Percentiles rank a stretch among this genome's conserved stretches.
Evolutionary conservation across 2,797 vertebrate species (phyloP).

Genomic region (Taenioides sp.): DNA sequence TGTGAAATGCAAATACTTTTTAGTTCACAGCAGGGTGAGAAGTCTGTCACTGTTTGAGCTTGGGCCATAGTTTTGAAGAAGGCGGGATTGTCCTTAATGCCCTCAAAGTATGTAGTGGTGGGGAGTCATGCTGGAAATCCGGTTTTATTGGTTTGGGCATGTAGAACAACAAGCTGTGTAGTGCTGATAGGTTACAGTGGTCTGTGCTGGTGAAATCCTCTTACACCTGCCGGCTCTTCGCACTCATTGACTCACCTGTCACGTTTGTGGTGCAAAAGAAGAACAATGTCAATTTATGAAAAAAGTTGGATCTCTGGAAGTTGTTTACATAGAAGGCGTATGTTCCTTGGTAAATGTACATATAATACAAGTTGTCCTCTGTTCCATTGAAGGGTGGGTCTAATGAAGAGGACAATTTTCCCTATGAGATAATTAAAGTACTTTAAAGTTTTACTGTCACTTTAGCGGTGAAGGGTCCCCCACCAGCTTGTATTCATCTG

Average conservation of each 20-base stretch:
- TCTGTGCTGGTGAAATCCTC: not conserved
- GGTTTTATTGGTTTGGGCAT: not conserved
- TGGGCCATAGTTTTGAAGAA: conserved; percentile 22
- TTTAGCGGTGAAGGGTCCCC: too few relatives aligned
- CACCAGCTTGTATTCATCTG: too few relatives aligned
- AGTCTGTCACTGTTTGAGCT: conserved; percentile 27
- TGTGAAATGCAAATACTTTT: conserved; percentile 61
- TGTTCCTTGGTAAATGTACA: not conserved
- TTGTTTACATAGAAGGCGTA: too few relatives aligned
- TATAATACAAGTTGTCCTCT: not conserved
- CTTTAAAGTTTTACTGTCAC: too few relatives aligned
- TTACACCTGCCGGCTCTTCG: not conserved
- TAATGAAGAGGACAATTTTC: too few relatives aligned
- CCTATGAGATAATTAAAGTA: too few relatives aligned
- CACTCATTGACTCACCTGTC: conserved; percentile 12
- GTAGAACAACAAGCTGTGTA: conserved; percentile 14
- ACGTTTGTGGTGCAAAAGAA: not conserved
- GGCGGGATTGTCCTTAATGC: conserved; percentile 26
- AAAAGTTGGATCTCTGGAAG: not conserved
- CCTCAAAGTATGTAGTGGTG: conserved; percentile 11
- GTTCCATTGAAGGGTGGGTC: not conserved
- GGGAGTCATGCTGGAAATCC: conserved; percentile 13
- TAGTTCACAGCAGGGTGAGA: conserved; percentile 54
- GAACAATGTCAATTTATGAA: not conserved
- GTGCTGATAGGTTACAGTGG: not conserved